phyloP scores from a whole-genome alignment of 2,797 vertebrate species.

The Cyclopterus lumpus region DNA sequence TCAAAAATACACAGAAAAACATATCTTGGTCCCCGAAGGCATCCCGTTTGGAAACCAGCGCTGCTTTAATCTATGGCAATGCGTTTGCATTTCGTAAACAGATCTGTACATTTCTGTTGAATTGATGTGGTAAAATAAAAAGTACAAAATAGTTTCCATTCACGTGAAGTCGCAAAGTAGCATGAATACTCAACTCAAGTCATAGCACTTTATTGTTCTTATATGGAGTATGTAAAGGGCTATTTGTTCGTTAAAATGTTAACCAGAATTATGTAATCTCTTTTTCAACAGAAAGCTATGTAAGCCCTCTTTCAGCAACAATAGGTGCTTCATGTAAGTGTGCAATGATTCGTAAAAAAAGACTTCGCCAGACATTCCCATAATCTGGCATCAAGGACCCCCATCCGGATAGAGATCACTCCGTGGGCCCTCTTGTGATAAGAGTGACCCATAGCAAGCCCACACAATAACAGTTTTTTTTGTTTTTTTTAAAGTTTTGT shows the following conservation, averaged over 20 bases:
- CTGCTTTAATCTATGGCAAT: neutral
- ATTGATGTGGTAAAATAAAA: neutral
- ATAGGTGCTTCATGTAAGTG: neutral
- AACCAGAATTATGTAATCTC: neutral
- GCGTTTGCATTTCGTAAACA: neutral
- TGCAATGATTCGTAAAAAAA: neutral
- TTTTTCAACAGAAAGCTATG: neutral
- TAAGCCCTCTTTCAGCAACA: neutral
- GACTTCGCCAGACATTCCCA: slow-evolving; percentile 10
- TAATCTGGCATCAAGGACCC: slow-evolving; percentile 40
- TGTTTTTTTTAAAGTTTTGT: neutral
- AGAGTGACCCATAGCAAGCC: neutral
- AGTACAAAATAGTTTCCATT: neutral
- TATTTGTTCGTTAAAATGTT: neutral
- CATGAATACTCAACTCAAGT: neutral
- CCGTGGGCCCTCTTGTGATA: slow-evolving; percentile 9
- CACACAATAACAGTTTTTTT: neutral
- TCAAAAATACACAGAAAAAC: neutral
- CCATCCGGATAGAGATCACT: slow-evolving; percentile 28
- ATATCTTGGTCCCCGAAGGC: neutral
- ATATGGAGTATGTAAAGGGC: neutral
- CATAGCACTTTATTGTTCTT: neutral
- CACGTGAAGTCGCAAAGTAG: neutral
- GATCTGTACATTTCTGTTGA: neutral
- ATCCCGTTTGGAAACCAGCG: neutral